A percentile compares a stretch with the other conserved stretches of the same genome.
phyloP scores from a whole-genome alignment of 2,888 invertebrate species.

The Amphipoea oculea region DNA sequence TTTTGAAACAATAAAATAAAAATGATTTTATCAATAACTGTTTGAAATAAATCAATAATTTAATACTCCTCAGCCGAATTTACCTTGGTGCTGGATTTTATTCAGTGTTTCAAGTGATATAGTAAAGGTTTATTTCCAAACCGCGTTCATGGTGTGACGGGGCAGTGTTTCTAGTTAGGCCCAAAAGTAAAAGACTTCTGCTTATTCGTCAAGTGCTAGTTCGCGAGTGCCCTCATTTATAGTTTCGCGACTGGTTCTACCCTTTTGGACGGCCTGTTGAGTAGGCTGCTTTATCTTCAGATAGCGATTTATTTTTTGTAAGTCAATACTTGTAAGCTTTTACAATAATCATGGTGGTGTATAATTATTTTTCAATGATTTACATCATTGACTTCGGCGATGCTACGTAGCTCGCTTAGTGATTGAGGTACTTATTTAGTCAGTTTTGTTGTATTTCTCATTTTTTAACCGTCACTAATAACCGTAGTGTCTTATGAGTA shows the following conservation, averaged over 20 bases:
- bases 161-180: conserved; percentile 54
- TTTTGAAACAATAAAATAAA: conserved; percentile 7
- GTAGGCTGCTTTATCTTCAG: conserved; percentile 68
- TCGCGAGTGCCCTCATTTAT: conserved; percentile 34
- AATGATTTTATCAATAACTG: not conserved
- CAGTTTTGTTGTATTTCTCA: conserved; percentile 60
- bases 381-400: conserved; percentile 57
- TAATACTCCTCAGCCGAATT: not conserved
- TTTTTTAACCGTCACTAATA: conserved; percentile 52
- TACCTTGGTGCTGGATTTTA: conserved; percentile 2
- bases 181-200: conserved; percentile 50
- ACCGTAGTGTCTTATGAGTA: conserved; percentile 58
- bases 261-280: conserved; percentile 31
- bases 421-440: conserved; percentile 68
- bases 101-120: conserved; percentile 20
- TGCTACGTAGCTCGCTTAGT: conserved; percentile 54
- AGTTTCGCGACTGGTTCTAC: conserved; percentile 29
- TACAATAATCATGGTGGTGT: conserved; percentile 65
- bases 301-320: conserved; percentile 77
- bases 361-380: conserved; percentile 61
- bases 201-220: conserved; percentile 49
- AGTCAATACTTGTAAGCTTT: conserved; percentile 74
- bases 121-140: conserved; percentile 9
- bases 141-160: conserved; percentile 27
- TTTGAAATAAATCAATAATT: not conserved